Base-by-base conservation (phyloP, 2,113 vertebrate genomes). In the Hassar affinis region DNA sequence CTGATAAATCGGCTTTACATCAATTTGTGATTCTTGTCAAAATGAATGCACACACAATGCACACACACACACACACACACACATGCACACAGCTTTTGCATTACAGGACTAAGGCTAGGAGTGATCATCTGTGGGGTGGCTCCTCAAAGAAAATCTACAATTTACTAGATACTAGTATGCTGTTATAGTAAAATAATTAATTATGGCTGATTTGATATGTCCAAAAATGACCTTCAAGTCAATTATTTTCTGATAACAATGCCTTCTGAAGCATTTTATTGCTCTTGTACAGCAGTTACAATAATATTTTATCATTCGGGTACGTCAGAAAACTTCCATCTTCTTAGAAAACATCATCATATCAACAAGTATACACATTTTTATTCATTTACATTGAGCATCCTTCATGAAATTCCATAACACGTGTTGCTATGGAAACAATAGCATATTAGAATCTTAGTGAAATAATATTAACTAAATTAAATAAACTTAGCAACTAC, bases 1-100 rank as follows among this genome's bases (percentile, higher is more conserved):
- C 18, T 25, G 54, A 71, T 85, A 83, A 45, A 85, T 86, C 35
- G 27, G 56, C 33, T 86, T 84, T 82, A 83, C 59, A 49, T 87
- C 78, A 83, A 12, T 35, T 78, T 75, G 38, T 78, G 42, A 51
- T 54, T 45, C 61, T 45, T 77, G 45, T 35, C 33, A n/a, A 85
- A 54, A 64, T 22, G n/a, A 38, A 45, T 25, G 8, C 57, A 30
- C 78, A 61, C 59, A 78, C 62, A 35, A 38, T 57, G 42, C 57
- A 80, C 68, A 52, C 78, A 71, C 59, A 82, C 62, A 35, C 51
- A 45, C 49, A 78, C 45, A 35, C 71, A 66, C 56, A 80, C 72
- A 61, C 33, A 49, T 10, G 52, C 12, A 75, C 54, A 68, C 51
- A 61, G 86, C 82, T 57, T 57, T 22, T 57, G 56, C 18, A 2